Conservation (phyloP, 2,888 invertebrate genomes). For the Acrobasis repandana region DNA sequence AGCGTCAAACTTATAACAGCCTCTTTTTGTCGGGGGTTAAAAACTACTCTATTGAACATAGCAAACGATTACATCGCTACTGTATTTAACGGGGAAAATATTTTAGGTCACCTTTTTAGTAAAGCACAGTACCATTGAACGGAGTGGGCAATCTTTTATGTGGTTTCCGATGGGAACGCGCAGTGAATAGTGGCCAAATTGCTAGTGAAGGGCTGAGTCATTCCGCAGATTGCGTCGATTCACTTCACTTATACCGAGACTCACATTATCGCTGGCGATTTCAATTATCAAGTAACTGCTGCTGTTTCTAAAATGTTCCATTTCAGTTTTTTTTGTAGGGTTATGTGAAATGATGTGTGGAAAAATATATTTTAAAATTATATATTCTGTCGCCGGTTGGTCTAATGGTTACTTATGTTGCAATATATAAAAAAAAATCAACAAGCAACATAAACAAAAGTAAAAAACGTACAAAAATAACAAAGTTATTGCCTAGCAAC, state of each 20-base stretch:
- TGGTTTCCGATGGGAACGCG: slow-evolving; percentile 66
- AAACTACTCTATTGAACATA: too few relatives aligned
- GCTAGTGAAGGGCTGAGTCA: slow-evolving; percentile 68
- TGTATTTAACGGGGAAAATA: not conserved
- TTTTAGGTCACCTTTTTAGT: slow-evolving; percentile 49
- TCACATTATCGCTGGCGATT: slow-evolving; percentile 49
- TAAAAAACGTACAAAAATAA: too few relatives aligned
- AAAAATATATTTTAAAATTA: too few relatives aligned
- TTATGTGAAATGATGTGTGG: too few relatives aligned
- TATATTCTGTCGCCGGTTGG: too few relatives aligned
- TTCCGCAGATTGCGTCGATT: slow-evolving; percentile 66
- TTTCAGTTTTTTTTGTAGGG: not conserved
- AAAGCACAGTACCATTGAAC: slow-evolving; percentile 47
- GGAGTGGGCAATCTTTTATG: slow-evolving; percentile 64
- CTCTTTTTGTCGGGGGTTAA: too few relatives aligned
- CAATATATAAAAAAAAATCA: too few relatives aligned
- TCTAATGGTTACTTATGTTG: too few relatives aligned
- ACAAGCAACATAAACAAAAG: too few relatives aligned
- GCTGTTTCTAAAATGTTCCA: not conserved
- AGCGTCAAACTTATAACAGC: too few relatives aligned
- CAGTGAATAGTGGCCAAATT: slow-evolving; percentile 73
- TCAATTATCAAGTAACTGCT: slow-evolving; percentile 33
- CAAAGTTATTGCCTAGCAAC: too few relatives aligned
- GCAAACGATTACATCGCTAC: slow-evolving; percentile 8
- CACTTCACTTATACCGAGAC: slow-evolving; percentile 54